Percentiles rank a stretch among this genome's conserved stretches.
Evolutionary conservation across 2,888 invertebrate species (phyloP).

Genomic region (Ctenicera cuprea): DNA sequence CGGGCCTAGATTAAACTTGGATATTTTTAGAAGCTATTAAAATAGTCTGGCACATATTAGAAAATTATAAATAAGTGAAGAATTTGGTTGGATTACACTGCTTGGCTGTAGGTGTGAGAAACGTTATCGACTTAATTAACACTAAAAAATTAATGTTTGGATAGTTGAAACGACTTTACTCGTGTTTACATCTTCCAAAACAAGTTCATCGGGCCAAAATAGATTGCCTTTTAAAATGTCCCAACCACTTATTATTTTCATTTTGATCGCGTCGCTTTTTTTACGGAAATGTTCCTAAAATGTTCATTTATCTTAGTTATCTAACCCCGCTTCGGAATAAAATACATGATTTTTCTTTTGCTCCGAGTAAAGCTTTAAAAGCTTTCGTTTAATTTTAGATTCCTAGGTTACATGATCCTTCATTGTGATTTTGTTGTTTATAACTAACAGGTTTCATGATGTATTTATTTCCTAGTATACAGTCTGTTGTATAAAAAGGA

Average conservation of each 20-base stretch:
- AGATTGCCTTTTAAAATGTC: conserved; percentile 4
- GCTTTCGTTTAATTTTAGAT: conserved; percentile 13
- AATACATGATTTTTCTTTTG: background rate
- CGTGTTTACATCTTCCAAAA: conserved; percentile 4
- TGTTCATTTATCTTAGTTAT: conserved; percentile 26
- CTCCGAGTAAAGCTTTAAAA: conserved; percentile 3
- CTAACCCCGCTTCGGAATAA: background rate
- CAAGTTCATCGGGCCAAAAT: background rate
- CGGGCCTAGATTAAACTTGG: background rate
- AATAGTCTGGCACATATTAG: conserved; percentile 14
- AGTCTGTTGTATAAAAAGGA: no score
- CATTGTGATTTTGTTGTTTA: background rate
- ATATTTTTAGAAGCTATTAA: conserved; percentile 11
- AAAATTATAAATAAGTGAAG: conserved; percentile 10
- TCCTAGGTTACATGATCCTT: background rate
- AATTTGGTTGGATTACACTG: background rate
- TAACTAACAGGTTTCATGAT: background rate
- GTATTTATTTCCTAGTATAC: no score
- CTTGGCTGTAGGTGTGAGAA: conserved; percentile 4
- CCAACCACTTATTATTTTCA: background rate
- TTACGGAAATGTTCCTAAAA: background rate
- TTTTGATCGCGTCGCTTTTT: background rate
- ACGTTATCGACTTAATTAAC: conserved; percentile 1
- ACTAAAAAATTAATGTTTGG: conserved; percentile 2
- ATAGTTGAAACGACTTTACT: background rate